Base-by-base conservation (phyloP, 2,888 invertebrate genomes). In the Mesochorus sp. region DNA sequence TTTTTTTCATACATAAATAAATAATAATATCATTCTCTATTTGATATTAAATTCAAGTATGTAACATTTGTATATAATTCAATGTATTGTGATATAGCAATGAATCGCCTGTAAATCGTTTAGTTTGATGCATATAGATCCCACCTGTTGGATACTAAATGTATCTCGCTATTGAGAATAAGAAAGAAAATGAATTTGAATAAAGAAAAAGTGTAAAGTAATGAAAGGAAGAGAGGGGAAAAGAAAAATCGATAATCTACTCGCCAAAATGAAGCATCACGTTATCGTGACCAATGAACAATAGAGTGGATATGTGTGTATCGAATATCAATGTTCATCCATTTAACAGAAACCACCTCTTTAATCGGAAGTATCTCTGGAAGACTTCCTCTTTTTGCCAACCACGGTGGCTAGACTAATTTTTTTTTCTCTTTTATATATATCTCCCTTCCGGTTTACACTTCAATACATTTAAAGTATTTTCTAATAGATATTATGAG, bases 401-500 rank as follows among this genome's bases (percentile, higher is more conserved):
- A 21, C 47, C 77, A 68, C 77, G n/a, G 67, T 64, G 68, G 67
- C 37, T 3, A 8, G 68, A 44, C 57, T 28, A 53, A 19, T 14
- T 28, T 55, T 55, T 59, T 51, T 28, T 12, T 12, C 14, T 51
- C 17, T 17, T 51, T 26, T 34, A 12, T 6, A n/a, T n/a, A n/a
- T n/a, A n/a, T 31, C 62, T 49, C 39, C 19, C 21, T 10, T 17
- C 14, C 10, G 26, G 17, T 55, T 31, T 28, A n/a, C 26, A 66
- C 47, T 51, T 34, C 12, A 51, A 31, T n/a, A 55, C 34, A 14
- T 34, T 17, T 34, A 51, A 57, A 51, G 55, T 39, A 31, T 26
- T 39, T 62, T 31, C 68, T 73, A 64, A 62, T 57, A 49, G 62
- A 42, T 42, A 51, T 14, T 49, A 74, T 64, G 74, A 42, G 59